Evolutionary conservation across 2,113 vertebrate genomes (phyloP).

Genomic region (Heptranchias perlo): DNA sequence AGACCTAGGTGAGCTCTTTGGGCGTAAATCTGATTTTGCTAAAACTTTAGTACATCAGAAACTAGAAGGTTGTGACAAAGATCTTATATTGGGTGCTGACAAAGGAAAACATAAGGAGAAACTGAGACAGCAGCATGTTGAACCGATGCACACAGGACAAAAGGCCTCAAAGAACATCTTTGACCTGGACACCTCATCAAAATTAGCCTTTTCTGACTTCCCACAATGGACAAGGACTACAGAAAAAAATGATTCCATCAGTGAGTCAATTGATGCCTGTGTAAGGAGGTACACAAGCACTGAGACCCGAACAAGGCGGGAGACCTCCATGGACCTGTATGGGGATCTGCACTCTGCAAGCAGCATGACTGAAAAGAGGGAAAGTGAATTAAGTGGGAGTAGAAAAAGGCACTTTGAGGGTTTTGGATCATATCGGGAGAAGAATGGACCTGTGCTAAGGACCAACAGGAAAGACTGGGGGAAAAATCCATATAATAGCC

Average conservation of each 20-base stretch:
- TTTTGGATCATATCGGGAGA: conserved; percentile 82
- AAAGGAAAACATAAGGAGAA: conserved; percentile 81
- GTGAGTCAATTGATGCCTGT: conserved; percentile 77
- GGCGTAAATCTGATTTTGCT: conserved; percentile 75
- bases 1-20: conserved; percentile 86
- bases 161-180: conserved; percentile 74
- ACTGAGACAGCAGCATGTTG: conserved; percentile 72
- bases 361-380: conserved; percentile 57
- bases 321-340: conserved; percentile 72
- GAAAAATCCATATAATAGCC: conserved; percentile 62
- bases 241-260: conserved; percentile 71
- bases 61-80: conserved; percentile 67
- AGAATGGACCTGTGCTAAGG: conserved; percentile 82
- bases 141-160: conserved; percentile 55
- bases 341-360: conserved; percentile 63
- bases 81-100: conserved; percentile 62
- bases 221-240: conserved; percentile 77
- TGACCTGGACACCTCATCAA: conserved; percentile 81
- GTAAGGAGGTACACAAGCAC: conserved; percentile 69
- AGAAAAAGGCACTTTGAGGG: conserved; percentile 78
- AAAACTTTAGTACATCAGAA: conserved; percentile 70
- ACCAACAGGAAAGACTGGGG: conserved; percentile 70
- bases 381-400: conserved; percentile 66
- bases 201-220: conserved; percentile 75
- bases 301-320: conserved; percentile 53